Evolutionary conservation across 2,113 vertebrate species (phyloP).

Genomic region (Phylloscopus trochilus): DNA sequence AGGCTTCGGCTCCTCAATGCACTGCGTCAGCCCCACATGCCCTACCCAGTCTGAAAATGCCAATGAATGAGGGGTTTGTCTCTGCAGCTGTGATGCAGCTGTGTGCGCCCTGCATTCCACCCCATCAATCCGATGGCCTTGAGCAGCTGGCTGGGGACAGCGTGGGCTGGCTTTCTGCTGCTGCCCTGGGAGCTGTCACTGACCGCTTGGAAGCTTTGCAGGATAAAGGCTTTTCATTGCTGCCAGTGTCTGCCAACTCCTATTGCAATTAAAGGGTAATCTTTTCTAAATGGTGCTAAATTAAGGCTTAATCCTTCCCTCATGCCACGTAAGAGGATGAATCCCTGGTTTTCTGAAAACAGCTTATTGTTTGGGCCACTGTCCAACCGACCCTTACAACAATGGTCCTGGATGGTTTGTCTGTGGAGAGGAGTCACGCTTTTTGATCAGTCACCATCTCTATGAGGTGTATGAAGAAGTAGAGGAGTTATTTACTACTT

Average conservation of each 20-base stretch:
- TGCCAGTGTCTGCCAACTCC: slow-evolving; percentile 53
- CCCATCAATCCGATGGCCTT: background rate
- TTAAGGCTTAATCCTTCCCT: slow-evolving; percentile 76
- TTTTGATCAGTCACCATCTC: background rate
- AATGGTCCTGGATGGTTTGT: background rate
- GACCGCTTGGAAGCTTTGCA: background rate
- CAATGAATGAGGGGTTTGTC: background rate
- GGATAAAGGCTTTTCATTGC: slow-evolving; percentile 42
- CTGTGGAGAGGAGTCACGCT: background rate
- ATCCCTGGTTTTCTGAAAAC: slow-evolving; percentile 76
- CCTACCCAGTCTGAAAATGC: background rate
- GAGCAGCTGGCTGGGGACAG: background rate
- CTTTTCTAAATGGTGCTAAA: slow-evolving; percentile 80
- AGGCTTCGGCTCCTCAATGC: background rate
- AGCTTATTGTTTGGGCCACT: slow-evolving; percentile 71
- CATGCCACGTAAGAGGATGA: slow-evolving; percentile 74
- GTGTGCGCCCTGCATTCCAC: background rate
- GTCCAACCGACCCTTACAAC: slow-evolving; percentile 27
- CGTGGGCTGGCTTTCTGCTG: background rate
- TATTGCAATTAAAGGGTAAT: slow-evolving; percentile 76
- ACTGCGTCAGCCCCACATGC: no score
- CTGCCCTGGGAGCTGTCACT: background rate
- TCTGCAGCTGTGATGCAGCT: background rate
- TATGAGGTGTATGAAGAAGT: background rate
- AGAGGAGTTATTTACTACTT: background rate